Evolutionary conservation across 2,888 invertebrate species (phyloP), one percentile per base, ranked within the genome.

Genomic region (Napeogenes inachia): DNA sequence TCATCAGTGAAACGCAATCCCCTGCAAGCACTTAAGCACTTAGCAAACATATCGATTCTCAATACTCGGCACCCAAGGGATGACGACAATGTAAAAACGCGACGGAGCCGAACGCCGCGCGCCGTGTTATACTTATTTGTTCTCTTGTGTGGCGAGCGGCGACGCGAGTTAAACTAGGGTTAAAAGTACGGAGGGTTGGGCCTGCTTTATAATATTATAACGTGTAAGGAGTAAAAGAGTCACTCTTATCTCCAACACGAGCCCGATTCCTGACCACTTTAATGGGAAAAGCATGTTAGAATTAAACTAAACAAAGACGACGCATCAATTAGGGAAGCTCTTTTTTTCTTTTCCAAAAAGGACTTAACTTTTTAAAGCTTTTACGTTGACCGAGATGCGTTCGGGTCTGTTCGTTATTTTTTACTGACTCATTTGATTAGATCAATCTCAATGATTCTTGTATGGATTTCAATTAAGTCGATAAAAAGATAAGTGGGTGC

Each of bases 281-380:
- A 91, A 91, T 91, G 91, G 91, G 89, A 89, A 90, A 91, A 91
- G 82, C 91, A 89, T 91, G 91, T 91, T 89, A 88, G 90, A 91
- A 90, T 91, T 90, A 89, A 91, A 88, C 91, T 91, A 89, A 91
- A 89, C 90, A 90, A 90, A 91, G 90, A 87, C 89, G 88, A 91
- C 89, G 90, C 91, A 91, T 91, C 91, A 91, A 91, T 91, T 91
- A 91, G 89, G 84, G 84, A 76, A 81, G 80, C 77, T 79, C 77
- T 78, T 82, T 75, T 81, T 82, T 84, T 75, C 76, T 78, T 79
- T 81, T 76, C 74, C 72, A 82, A 87, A 86, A 89, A 84, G 84
- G 84, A 81, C 81, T 87, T 80, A 82, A 85, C 80, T 85, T 88
- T 87, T 89, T 81, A 84, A 86, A 83, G 79, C 82, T 83, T 88